Conservation (phyloP, 2,113 vertebrate species). For the Gobiocypris rarus region DNA sequence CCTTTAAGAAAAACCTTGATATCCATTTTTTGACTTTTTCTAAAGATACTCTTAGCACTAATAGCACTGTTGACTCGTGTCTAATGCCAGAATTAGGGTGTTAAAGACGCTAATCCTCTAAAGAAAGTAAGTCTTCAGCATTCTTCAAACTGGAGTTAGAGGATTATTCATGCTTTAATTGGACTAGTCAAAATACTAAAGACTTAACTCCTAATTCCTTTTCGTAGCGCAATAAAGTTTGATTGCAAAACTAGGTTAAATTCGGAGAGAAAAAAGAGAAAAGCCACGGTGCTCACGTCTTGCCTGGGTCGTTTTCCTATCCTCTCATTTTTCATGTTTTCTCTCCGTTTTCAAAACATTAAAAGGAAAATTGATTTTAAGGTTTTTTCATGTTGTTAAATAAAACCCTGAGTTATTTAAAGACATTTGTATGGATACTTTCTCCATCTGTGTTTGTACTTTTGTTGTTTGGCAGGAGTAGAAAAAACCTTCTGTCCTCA, state of each 20-base stretch:
- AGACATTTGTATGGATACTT: slow-evolving; percentile 11
- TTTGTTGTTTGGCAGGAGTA: slow-evolving; percentile 5
- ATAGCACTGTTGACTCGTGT: neutral
- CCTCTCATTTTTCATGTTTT: neutral
- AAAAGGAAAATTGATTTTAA: neutral
- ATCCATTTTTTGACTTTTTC: neutral
- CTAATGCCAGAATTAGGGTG: neutral
- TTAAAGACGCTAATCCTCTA: neutral
- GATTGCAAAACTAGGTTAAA: neutral
- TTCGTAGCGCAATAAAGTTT: neutral
- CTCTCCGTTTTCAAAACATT: neutral
- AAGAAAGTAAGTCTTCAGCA: neutral
- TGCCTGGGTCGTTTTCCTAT: neutral
- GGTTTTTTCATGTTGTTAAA: neutral
- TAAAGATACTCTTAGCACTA: neutral
- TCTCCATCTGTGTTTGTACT: slow-evolving; percentile 28
- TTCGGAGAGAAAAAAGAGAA: neutral
- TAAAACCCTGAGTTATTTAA: slow-evolving; percentile 16
- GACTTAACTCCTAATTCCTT: neutral
- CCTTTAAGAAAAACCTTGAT: too few relatives aligned
- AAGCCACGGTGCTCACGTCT: neutral
- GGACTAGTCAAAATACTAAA: neutral
- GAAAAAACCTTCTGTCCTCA: neutral
- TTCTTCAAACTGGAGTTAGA: neutral
- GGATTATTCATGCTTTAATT: slow-evolving; percentile 13